Conservation (phyloP, 1,140 invertebrate species). For the Drosophila yakuba region DNA sequence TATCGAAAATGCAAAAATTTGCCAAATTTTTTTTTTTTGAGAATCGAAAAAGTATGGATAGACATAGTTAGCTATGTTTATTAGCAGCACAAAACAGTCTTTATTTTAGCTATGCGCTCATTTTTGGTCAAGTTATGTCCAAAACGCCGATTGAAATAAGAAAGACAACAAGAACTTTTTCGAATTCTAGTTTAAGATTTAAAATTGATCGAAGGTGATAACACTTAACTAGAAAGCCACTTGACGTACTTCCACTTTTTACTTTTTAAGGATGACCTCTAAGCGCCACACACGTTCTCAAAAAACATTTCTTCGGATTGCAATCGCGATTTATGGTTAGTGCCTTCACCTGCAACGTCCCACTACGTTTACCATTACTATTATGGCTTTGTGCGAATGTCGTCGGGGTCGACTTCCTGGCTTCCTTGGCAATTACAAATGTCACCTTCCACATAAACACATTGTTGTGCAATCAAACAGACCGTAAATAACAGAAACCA, state of each 20-base stretch:
- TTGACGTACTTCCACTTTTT: not conserved
- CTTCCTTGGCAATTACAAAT: constrained; percentile 58
- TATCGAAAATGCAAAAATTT: too few relatives aligned
- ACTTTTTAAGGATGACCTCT: not conserved
- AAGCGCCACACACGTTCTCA: not conserved
- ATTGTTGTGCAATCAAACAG: constrained; percentile 71
- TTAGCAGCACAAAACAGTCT: too few relatives aligned
- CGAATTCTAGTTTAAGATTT: too few relatives aligned
- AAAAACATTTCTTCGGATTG: constrained; percentile 30
- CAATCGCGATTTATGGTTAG: constrained; percentile 47
- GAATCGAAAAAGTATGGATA: too few relatives aligned
- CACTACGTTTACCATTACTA: constrained; percentile 2
- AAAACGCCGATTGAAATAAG: too few relatives aligned
- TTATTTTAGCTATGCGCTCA: too few relatives aligned
- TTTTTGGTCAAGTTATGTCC: too few relatives aligned
- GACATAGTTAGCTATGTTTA: too few relatives aligned
- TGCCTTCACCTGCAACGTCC: constrained; percentile 7
- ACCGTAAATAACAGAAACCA: constrained; percentile 60
- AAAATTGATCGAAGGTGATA: too few relatives aligned
- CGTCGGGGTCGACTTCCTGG: constrained; percentile 32
- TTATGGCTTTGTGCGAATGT: constrained; percentile 25
- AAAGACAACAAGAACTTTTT: too few relatives aligned
- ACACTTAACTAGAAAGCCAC: not conserved
- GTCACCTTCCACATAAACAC: constrained; percentile 63
- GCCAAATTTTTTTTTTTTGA: too few relatives aligned